Conservation (phyloP, 2,888 invertebrate species). For the Drosophila tripunctata region DNA sequence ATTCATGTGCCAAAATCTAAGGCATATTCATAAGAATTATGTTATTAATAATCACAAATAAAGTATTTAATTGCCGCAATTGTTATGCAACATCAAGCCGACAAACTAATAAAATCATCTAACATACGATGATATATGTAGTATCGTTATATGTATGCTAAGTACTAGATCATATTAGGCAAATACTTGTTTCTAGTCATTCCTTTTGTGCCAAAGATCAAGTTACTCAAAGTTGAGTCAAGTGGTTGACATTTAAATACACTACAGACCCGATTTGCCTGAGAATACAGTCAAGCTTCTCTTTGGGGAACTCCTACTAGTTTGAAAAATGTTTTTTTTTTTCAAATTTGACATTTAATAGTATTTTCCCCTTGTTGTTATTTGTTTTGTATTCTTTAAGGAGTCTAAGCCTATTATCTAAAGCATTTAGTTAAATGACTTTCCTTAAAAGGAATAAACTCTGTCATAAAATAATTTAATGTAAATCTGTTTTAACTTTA, state of each 20-base stretch:
- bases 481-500: too few species aligned
- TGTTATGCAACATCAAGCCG: conserved; percentile 49
- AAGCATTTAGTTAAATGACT: too few species aligned
- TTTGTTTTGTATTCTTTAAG: too few species aligned
- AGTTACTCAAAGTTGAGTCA: conserved; percentile 5
- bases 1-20: neutral
- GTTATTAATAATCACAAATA: conserved; percentile 10
- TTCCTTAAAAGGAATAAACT: too few species aligned
- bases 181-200: neutral
- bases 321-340: too few species aligned
- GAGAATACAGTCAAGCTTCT: neutral
- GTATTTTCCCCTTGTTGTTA: too few species aligned
- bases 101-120: conserved; percentile 52
- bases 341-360: too few species aligned
- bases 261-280: neutral
- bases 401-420: too few species aligned
- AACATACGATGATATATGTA: too few species aligned
- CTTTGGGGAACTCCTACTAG: neutral
- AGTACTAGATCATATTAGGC: conserved; percentile 2
- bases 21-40: neutral
- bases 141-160: neutral
- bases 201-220: neutral
- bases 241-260: neutral
- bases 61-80: conserved; percentile 25
- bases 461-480: too few species aligned